phyloP scores from a whole-genome alignment of 1,140 invertebrate species.

The Melitaea cinxia region DNA sequence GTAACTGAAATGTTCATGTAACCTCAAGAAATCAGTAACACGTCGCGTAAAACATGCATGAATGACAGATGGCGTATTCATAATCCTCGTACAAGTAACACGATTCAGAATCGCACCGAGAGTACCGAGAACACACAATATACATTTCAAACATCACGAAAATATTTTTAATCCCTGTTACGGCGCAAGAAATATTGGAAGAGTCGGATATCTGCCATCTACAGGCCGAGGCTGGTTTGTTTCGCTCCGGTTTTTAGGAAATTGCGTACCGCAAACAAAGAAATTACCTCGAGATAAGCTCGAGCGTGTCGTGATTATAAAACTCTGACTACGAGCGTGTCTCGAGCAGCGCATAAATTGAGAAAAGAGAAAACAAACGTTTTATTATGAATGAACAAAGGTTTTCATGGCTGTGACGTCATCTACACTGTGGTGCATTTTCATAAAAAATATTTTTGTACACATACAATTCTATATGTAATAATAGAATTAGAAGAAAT shows the following conservation, averaged over 20 bases:
- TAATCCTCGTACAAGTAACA: conserved; percentile 10
- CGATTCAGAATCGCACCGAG: conserved; percentile 12
- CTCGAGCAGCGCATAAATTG: background rate
- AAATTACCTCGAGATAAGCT: conserved; percentile 69
- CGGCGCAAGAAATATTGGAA: conserved; percentile 12
- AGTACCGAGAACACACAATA: conserved; percentile 7
- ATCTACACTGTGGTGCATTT: no score
- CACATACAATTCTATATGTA: no score
- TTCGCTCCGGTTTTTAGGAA: conserved; percentile 63
- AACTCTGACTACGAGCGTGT: conserved; percentile 31
- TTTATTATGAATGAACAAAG: background rate
- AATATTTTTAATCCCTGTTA: conserved; percentile 22
- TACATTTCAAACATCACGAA: conserved; percentile 23
- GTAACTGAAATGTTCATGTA: background rate
- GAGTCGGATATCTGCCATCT: conserved; percentile 60
- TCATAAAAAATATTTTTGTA: no score
- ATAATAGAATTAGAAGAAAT: no score
- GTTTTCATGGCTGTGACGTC: no score
- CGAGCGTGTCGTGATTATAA: conserved; percentile 57
- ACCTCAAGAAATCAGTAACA: background rate
- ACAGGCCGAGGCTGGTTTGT: conserved; percentile 56
- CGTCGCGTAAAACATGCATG: background rate
- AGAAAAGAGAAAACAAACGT: background rate
- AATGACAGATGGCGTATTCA: conserved; percentile 17
- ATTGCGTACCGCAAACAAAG: conserved; percentile 76